Conservation (phyloP, 2,888 invertebrate genomes). For the Buathra laborator region DNA sequence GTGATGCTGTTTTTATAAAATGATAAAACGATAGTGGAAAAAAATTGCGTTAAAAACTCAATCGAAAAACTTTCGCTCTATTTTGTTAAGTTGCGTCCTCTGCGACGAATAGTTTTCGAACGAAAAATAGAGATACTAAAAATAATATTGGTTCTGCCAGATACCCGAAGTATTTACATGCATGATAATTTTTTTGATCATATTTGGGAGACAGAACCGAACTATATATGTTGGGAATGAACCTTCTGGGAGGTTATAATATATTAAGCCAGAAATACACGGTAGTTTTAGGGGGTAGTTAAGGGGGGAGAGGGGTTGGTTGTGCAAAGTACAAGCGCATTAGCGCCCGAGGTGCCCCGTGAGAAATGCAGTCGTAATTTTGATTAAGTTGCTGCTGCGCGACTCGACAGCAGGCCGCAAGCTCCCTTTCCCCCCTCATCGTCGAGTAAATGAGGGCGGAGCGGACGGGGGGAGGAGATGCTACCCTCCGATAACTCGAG, state of each 20-base stretch:
- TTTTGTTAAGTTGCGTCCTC: too few relatives aligned
- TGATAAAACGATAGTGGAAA: too few relatives aligned
- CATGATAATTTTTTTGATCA: too few relatives aligned
- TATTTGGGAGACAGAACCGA: neutral
- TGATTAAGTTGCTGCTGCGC: conserved; percentile 65
- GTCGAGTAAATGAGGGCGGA: neutral
- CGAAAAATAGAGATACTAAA: too few relatives aligned
- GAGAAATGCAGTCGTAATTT: conserved; percentile 70
- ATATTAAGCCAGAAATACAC: conserved; percentile 32
- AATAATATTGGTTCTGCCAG: too few relatives aligned
- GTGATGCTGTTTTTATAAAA: too few relatives aligned
- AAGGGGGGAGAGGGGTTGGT: neutral
- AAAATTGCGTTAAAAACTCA: too few relatives aligned
- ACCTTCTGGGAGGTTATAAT: conserved; percentile 27
- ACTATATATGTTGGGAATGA: neutral
- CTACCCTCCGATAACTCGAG: conserved; percentile 57
- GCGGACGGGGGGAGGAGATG: neutral
- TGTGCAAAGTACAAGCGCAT: conserved; percentile 61
- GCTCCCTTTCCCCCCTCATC: conserved; percentile 15
- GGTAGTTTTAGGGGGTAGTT: neutral
- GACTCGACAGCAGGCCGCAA: conserved; percentile 61
- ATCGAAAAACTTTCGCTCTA: too few relatives aligned
- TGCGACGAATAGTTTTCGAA: too few relatives aligned
- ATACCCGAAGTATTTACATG: too few relatives aligned
- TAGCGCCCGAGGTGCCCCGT: conserved; percentile 63